Base-by-base conservation (phyloP, 2,113 vertebrate species). In the Castor canadensis region DNA sequence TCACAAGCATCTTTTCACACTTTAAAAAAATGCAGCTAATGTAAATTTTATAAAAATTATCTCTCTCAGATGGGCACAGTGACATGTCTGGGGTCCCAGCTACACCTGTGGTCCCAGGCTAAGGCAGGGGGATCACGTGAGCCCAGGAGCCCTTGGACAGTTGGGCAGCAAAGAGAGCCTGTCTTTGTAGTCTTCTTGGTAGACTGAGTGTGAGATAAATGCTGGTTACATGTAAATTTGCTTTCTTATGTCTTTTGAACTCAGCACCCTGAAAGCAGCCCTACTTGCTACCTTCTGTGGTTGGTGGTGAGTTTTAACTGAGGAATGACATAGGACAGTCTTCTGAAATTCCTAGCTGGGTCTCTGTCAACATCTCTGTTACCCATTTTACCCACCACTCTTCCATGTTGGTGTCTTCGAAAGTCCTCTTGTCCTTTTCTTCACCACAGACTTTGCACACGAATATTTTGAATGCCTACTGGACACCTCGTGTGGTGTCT, bases 401-500 rank as follows among this genome's bases (percentile, higher is more conserved):
- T 40, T 16, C 32, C 11, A 19, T 32, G 28, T 6, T 77, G 79
- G 45, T 40, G 20, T 54, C 43, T 58, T 35, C 26, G 4, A 16
- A 28, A 52, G 15, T 38, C 32, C 67, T 17, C 17, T 0, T 9
- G 35, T 38, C 20, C 22, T 22, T 20, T 19, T 12, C 16, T n/a
- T 71, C 54, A 69, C 54, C 12, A 52, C 0, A 49, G n/a, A 64
- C 7, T 45, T 83, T 38, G 45, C 32, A 47, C 20, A 40, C 11
- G 20, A 54, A 28, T 4, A 72, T 15, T 13, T 26, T 13, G 52
- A 8, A 9, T 22, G 12, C 26, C 22, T 32, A 66, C 26, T 26
- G 58, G 67, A 19, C 15, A 24, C 26, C 84, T 76, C 1, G 0
- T 1, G 26, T 0, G 19, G n/a, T 38, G 1, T 72, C 67, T 40